Percentiles rank a stretch among this genome's conserved stretches.
Conservation (phyloP, 2,888 invertebrate genomes). For the Oligia fasciuncula region DNA sequence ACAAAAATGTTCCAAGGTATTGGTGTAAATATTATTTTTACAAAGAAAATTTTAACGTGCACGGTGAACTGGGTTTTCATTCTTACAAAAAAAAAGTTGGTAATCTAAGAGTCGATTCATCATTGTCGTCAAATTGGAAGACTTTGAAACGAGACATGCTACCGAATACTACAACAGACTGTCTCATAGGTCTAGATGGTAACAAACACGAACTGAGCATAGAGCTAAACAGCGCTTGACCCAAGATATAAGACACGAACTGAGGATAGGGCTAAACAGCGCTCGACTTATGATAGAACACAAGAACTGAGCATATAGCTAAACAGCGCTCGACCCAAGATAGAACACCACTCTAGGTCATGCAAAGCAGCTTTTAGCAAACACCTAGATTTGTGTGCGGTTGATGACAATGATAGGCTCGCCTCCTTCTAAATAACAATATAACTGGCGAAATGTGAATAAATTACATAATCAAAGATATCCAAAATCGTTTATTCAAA, state of each 20-base stretch:
- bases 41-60: slow-evolving; percentile 10
- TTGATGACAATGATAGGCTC: neutral
- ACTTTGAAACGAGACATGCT: neutral
- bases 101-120: neutral
- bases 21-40: neutral
- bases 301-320: neutral
- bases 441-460: neutral
- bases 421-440: neutral
- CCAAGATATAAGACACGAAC: neutral
- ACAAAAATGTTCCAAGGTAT: slow-evolving; percentile 1
- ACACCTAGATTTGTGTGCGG: neutral
- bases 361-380: neutral
- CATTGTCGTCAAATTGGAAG: neutral
- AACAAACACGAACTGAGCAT: too few species aligned
- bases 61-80: slow-evolving; percentile 12
- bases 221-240: neutral
- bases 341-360: neutral
- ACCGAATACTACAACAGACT: neutral
- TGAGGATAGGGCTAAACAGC: neutral
- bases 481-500: neutral
- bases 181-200: neutral
- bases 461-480: neutral
- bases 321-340: neutral
- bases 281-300: too few species aligned
- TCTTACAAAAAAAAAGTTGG: neutral